Percentiles rank a stretch among this genome's conserved stretches.
These are phyloP conservation scores for Anas platyrhynchos DNA, from an alignment of 2,113 vertebrate genomes.

Conservation along the genomic window DNA sequence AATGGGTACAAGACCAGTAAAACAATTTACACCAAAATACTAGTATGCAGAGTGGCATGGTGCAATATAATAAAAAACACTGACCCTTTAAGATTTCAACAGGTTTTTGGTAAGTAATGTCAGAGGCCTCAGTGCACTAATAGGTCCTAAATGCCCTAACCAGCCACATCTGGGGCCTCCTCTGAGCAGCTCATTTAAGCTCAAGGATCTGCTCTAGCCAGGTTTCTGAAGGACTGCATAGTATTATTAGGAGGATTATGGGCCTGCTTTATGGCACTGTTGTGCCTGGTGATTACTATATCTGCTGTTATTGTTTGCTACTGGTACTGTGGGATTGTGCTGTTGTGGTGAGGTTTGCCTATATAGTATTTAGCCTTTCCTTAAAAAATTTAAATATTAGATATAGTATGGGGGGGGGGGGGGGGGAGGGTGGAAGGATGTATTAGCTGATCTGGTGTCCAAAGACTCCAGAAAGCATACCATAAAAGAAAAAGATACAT, in stretches of 20 bases:
- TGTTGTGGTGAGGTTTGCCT: accelerated
- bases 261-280: accelerated
- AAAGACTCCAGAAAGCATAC: accelerated
- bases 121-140: neutral
- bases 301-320: accelerated
- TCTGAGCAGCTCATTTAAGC: accelerated
- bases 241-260: accelerated
- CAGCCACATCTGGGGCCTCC: neutral
- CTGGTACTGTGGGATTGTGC: accelerated
- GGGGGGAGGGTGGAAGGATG: no score
- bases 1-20: accelerated
- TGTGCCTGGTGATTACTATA: accelerated
- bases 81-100: no score
- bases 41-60: accelerated
- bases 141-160: neutral
- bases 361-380: no score
- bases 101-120: accelerated
- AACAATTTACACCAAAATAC: neutral
- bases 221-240: accelerated
- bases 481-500: accelerated
- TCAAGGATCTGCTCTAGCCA: accelerated
- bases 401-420: no score
- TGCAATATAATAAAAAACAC: neutral
- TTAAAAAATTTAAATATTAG: no score
- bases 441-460: accelerated